Base-by-base conservation (phyloP, 1,140 invertebrate species). In the Telenomus remus region DNA sequence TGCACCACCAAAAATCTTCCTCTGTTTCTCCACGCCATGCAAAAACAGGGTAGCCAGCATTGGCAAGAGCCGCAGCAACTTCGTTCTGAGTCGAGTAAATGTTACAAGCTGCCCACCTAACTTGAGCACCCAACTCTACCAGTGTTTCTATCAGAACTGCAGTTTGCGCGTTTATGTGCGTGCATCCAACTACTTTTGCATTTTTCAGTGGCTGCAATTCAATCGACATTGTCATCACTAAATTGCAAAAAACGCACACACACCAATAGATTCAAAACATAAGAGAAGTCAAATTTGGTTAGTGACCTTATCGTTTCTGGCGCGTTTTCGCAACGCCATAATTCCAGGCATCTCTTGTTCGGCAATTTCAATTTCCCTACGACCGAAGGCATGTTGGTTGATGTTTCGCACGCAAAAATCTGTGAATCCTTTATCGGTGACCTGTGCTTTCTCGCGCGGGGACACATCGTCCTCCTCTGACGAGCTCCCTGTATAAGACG, bases 1-100 rank as follows among this genome's bases (percentile, higher is more conserved):
- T 98, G 81, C 96, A 98, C 97, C 97, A 99, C 97, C 97, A 99
- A 89, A 98, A 98, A 84, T 98, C 97, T 83, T 98, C 97, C 85
- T 98, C 97, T 3, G 95, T 96, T 88, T 98, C 96, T 0, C 96
- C 96, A 50, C 96, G 92, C 97, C 97, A 98, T 1, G 97, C 96
- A 89, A 97, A 99, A 56, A 98, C 92, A 6, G 96, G 92, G 83
- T 93, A 95, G 10, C 95, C 94, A 51, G 94, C 93, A 87, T 98
- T 94, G 0, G 97, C 97, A 60, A 99, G 85, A 0, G 97, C 97
- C n/a, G 97, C 96, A 4, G 96, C 97, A 0, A 98, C 97, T 89
- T 99, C 97, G 89, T 99, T 98, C 89, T 98, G 97, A 5, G 97
- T 99, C 39, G 97, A 99, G 88, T 98, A 99, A 78, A 99, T 99